Percentiles rank a stretch among this genome's conserved stretches.
phyloP scores from a whole-genome alignment of 2,888 invertebrate genomes.

The Hirtodrosophila cameraria region DNA sequence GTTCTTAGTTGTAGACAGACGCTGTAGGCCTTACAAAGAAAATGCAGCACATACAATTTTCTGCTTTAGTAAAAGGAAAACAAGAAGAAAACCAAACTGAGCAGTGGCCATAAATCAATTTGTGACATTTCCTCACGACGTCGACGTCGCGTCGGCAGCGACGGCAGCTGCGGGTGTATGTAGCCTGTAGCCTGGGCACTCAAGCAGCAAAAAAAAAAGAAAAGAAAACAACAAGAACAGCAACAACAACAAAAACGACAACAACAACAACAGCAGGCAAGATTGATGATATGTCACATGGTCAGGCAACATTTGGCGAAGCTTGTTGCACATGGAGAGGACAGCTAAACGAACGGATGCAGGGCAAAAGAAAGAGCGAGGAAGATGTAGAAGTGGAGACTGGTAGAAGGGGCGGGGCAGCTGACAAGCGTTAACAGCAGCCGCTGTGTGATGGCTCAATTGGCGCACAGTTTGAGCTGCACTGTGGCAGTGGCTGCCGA shows the following conservation, averaged over 20 bases:
- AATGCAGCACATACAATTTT: slow-evolving; percentile 49
- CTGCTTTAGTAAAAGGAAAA: slow-evolving; percentile 26
- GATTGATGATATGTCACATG: slow-evolving; percentile 76
- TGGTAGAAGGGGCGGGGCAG: too few relatives aligned
- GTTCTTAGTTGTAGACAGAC: slow-evolving; percentile 44
- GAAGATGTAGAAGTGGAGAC: not conserved
- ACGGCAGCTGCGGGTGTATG: slow-evolving; percentile 52
- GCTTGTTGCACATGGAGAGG: slow-evolving; percentile 27
- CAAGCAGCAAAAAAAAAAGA: slow-evolving; percentile 20
- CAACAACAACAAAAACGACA: slow-evolving; percentile 14
- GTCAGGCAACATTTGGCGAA: slow-evolving; percentile 54
- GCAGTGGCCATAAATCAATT: slow-evolving; percentile 73
- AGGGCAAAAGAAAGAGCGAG: not conserved
- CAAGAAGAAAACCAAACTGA: slow-evolving; percentile 43
- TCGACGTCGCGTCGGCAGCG: slow-evolving; percentile 26
- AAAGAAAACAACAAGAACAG: slow-evolving; percentile 33
- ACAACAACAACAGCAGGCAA: slow-evolving; percentile 40
- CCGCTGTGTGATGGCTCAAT: slow-evolving; percentile 70
- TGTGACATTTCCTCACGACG: slow-evolving; percentile 78
- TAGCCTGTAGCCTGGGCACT: slow-evolving; percentile 17
- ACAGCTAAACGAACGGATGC: slow-evolving; percentile 26
- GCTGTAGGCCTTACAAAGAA: slow-evolving; percentile 44
- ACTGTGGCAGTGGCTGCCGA: slow-evolving; percentile 44
- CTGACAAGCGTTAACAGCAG: slow-evolving; percentile 80
- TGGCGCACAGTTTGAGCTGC: slow-evolving; percentile 58